Evolutionary conservation across 1,140 invertebrate genomes (phyloP), one percentile per base, ranked within the genome.

Genomic region (Bombus pascuorum): DNA sequence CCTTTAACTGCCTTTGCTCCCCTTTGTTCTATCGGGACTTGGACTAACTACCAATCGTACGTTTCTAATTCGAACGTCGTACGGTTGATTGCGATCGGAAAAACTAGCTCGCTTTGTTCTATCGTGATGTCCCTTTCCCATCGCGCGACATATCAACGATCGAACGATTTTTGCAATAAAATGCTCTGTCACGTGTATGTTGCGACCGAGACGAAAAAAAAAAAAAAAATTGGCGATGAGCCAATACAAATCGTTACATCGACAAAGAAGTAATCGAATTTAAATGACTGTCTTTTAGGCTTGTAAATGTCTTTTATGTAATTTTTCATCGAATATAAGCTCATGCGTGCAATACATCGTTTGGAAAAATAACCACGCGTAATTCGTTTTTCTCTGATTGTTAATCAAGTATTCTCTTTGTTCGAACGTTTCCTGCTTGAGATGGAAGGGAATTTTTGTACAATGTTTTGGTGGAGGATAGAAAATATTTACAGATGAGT

Each of bases 61-160:
- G 70, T 34, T 74, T 73, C 80, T 82, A 82, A 82, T 82, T 70
- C 39, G 57, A 47, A 44, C 53, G 80, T 65, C 39, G 53, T 62
- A 9, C 68, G 37, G 47, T 81, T 81, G 80, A 81, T 81, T 81
- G 80, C 70, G 34, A 81, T 59, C 80, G 68, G 70, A 73, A 73
- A 66, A 81, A 73, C 53, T 62, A 32, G 37, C 79, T 42, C 25
- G 80, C 70, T 81, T 73, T 73, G 39, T 81, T 73, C 39, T 12
- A 72, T 81, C 32, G 44, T 15, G 15, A 13, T 25, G 66, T 71
- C 28, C 53, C 22, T 62, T 73, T 81, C 12, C 37, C 28, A 57
- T 57, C 32, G 44, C 15, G 32, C 44, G 9, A 34, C 39, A 12
- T 73, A 71, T 39, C 79, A 42, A 73, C 47, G 44, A 71, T 72